Percentiles rank a stretch among this genome's conserved stretches.
Conservation (phyloP, 1,140 invertebrate species). For the Listronotus oregonensis region DNA sequence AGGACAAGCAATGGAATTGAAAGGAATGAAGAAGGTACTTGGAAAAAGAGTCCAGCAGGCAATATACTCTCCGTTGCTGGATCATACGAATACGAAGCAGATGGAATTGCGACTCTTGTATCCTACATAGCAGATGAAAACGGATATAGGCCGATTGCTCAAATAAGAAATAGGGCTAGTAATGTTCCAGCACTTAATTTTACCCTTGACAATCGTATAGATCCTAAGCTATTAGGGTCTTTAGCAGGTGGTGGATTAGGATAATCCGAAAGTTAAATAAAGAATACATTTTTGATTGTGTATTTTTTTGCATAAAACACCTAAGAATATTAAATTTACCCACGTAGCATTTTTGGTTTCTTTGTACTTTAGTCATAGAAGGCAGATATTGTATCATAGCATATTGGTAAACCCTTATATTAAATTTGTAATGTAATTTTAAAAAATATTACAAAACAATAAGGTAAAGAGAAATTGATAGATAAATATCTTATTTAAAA, state of each 20-base stretch:
- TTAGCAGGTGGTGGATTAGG: constrained; percentile 19
- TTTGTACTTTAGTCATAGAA: no score
- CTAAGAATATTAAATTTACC: no score
- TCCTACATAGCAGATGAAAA: constrained; percentile 19
- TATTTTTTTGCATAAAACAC: no score
- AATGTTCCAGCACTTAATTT: constrained; percentile 8
- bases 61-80: not conserved
- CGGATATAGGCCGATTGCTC: constrained; percentile 10
- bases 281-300: no score
- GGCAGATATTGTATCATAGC: no score
- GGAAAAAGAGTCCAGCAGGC: constrained; percentile 1
- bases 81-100: constrained; percentile 13
- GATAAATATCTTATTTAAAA: no score
- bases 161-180: constrained; percentile 1
- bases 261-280: not conserved
- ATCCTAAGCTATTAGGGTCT: constrained; percentile 15
- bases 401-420: no score
- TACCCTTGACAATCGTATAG: constrained; percentile 16
- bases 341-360: no score
- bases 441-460: no score
- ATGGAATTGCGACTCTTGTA: constrained; percentile 14
- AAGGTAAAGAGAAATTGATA: no score
- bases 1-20: constrained; percentile 10
- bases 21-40: constrained; percentile 11
- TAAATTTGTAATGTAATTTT: no score